Evolutionary conservation across 2,888 invertebrate genomes (phyloP), one percentile per base, ranked within the genome.

Genomic region (Helleia helle): DNA sequence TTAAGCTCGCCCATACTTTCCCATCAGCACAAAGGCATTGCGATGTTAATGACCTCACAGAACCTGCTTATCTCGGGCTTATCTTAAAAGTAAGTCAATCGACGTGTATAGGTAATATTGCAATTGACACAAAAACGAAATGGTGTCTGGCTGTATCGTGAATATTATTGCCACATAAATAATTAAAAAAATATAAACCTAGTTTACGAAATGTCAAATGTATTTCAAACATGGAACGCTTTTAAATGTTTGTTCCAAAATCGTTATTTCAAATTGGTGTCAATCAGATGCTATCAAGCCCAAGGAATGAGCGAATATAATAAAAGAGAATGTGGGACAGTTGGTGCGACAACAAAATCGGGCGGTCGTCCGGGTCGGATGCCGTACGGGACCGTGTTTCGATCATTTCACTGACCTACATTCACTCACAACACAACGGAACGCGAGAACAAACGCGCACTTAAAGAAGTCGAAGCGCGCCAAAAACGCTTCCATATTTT

Each of bases 381-480:
- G 72, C 79, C 81, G 64, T 70, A 72, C 80, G 79, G 77, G 79
- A 70, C 79, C 74, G 65, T 56, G 71, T 73, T 77, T 71, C 76
- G 72, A 68, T 80, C 77, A 79, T 83, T 83, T 81, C 81, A 77
- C 81, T 81, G 81, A 77, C 81, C 79, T 52, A 81, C 77, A 75
- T 81, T 73, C 59, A 54, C 59, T 44, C 43, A 38, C 42, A 52
- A 56, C 12, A 55, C 52, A 52, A 56, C 60, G 56, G 59, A 52
- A 55, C 54, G 51, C 50, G 37, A 42, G 38, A 46, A 41, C 47
- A 42, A 48, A 49, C 47, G 42, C 44, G 43, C 41, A 39, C 34
- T 42, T 48, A 38, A 36, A 38, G 37, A 18, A 41, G 31, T 41
- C 41, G 43, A 34, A 42, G 36, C 18, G 31, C 9, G 26, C 26